A percentile compares a stretch with the other conserved stretches of the same genome.
phyloP scores from a whole-genome alignment of 1,140 invertebrate species.

The Ruditapes philippinarum region DNA sequence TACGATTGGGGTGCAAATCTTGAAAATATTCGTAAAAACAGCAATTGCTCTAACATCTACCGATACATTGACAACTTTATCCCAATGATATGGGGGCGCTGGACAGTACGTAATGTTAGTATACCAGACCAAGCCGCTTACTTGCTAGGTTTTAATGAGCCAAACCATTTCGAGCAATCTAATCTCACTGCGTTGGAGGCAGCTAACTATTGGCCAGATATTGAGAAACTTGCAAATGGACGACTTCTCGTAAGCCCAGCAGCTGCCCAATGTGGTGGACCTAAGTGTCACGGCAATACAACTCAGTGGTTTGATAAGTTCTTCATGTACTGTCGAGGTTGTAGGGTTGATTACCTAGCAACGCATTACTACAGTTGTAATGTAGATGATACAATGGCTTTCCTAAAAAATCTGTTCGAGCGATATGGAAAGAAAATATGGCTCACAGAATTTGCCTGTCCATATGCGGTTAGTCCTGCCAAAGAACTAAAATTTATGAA shows the following conservation, averaged over 20 bases:
- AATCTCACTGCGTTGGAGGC: slow-evolving; percentile 63
- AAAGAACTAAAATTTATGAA: slow-evolving; percentile 63
- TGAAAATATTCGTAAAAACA: not conserved
- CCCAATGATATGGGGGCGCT: slow-evolving; percentile 14
- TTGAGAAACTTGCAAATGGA: slow-evolving; percentile 53
- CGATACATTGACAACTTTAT: not conserved
- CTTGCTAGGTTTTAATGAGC: slow-evolving; percentile 75
- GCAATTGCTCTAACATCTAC: not conserved
- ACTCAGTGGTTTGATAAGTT: slow-evolving; percentile 73
- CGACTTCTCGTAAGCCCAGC: slow-evolving; percentile 69
- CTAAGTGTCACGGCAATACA: slow-evolving; percentile 31
- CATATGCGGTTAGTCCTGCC: slow-evolving; percentile 11
- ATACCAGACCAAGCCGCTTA: not conserved
- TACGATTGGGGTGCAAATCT: slow-evolving; percentile 17
- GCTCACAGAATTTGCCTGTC: slow-evolving; percentile 69
- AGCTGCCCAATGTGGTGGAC: slow-evolving; percentile 53
- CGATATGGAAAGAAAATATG: slow-evolving; percentile 55
- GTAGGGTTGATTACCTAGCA: slow-evolving; percentile 63
- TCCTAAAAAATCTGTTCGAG: slow-evolving; percentile 46
- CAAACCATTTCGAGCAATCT: slow-evolving; percentile 69
- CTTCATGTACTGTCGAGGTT: slow-evolving; percentile 65
- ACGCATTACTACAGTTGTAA: slow-evolving; percentile 67
- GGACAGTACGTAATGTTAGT: not conserved
- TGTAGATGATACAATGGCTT: slow-evolving; percentile 52
- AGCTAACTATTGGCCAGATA: slow-evolving; percentile 61